Percentiles rank a stretch among this genome's conserved stretches.
Evolutionary conservation across 2,797 vertebrate species (phyloP).

Genomic region (Leucoraja ocellata): DNA sequence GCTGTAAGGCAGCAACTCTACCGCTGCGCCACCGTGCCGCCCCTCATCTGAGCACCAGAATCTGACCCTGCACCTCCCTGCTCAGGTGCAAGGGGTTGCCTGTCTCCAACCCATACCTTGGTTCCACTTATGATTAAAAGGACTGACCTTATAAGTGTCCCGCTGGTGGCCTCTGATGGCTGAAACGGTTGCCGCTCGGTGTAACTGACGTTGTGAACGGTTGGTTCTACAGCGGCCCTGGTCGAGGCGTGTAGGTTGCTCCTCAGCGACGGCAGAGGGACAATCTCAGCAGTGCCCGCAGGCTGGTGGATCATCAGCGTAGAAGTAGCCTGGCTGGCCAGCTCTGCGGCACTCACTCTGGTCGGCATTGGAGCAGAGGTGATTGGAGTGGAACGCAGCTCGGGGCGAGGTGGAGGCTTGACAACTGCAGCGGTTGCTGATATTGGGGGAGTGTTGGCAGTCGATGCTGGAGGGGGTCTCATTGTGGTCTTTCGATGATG

Average conservation of each 20-base stretch:
- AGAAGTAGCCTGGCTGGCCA: background rate
- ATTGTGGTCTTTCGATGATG: background rate
- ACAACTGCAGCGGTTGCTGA: background rate
- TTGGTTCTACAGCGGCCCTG: background rate
- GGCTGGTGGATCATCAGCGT: background rate
- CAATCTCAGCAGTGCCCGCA: background rate
- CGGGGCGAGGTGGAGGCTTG: background rate
- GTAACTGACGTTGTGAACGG: background rate
- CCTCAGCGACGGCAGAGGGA: background rate
- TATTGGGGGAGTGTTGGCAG: background rate
- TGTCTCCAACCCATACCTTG: background rate
- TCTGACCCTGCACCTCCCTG: no score
- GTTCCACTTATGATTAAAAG: background rate
- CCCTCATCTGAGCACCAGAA: no score
- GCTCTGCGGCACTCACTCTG: background rate
- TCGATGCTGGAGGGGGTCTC: background rate
- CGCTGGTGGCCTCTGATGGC: background rate
- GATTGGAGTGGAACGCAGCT: background rate
- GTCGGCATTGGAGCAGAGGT: no score
- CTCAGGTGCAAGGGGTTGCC: no score
- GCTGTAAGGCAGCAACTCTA: no score
- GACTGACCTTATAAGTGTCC: background rate
- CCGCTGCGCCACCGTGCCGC: no score
- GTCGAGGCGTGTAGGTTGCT: background rate
- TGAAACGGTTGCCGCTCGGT: background rate